phyloP scores from a whole-genome alignment of 2,888 invertebrate species.

The Macrosiphum euphorbiae region DNA sequence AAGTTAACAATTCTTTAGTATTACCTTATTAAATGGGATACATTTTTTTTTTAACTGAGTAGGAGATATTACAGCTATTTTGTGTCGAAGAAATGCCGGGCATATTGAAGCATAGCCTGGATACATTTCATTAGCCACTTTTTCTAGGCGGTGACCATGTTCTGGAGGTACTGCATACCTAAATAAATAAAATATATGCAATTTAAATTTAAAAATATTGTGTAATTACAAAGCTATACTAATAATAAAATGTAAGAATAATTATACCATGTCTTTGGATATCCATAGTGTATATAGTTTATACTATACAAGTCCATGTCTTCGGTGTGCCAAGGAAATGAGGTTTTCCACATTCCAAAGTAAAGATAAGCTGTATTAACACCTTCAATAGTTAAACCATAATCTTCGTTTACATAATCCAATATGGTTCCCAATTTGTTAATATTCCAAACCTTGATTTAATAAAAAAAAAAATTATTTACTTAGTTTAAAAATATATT shows the following conservation, averaged over 20 bases:
- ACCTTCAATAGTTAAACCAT: constrained; percentile 95
- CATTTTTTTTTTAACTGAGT: constrained; percentile 92
- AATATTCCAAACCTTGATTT: constrained; percentile 87
- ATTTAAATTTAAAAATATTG: constrained; percentile 1
- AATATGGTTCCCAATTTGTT: constrained; percentile 92
- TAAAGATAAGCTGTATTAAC: constrained; percentile 99
- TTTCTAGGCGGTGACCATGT: constrained; percentile 92
- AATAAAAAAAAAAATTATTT: constrained; percentile 1
- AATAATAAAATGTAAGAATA: not conserved
- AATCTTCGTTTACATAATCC: constrained; percentile 94
- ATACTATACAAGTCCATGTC: constrained; percentile 99
- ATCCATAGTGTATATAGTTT: constrained; percentile 98
- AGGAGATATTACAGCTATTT: constrained; percentile 98
- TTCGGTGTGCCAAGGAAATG: constrained; percentile 99
- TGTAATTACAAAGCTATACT: not conserved
- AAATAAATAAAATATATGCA: constrained; percentile 65
- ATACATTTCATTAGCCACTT: constrained; percentile 93
- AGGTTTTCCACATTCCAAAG: constrained; percentile 99
- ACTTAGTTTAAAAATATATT: not conserved
- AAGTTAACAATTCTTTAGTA: constrained; percentile 53
- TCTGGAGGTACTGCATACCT: constrained; percentile 95
- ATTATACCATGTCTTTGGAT: constrained; percentile 88
- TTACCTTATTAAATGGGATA: constrained; percentile 92
- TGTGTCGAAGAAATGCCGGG: constrained; percentile 94
- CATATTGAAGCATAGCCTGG: constrained; percentile 87